A percentile compares a stretch with the other conserved stretches of the same genome.
Conservation (phyloP, 2,797 vertebrate genomes). For the Sternotherus odoratus region DNA sequence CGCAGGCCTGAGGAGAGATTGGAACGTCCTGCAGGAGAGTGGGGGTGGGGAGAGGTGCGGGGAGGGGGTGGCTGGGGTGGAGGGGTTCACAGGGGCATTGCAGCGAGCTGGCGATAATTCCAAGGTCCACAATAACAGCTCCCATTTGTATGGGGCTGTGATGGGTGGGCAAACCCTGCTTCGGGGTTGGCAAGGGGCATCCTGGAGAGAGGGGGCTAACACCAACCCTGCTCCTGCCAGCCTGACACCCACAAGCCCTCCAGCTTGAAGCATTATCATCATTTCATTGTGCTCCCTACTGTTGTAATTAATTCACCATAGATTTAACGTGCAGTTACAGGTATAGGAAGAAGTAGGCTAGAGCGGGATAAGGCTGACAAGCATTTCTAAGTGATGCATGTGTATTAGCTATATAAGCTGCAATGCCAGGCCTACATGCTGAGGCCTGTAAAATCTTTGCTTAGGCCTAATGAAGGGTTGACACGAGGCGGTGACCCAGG, state of each 20-base stretch:
- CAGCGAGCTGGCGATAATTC: background rate
- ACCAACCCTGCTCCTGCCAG: background rate
- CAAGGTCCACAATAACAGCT: background rate
- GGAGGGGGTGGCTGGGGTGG: background rate
- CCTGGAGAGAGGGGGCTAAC: rapidly evolving
- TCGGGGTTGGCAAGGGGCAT: background rate
- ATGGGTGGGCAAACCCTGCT: background rate
- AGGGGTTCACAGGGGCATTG: background rate
- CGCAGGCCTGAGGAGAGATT: background rate
- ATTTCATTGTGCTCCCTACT: background rate
- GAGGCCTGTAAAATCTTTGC: background rate
- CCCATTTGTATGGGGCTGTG: background rate
- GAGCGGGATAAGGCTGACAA: background rate
- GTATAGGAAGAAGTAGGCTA: background rate
- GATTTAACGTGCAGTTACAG: background rate
- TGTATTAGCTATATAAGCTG: background rate
- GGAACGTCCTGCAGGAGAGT: background rate
- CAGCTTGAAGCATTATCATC: background rate
- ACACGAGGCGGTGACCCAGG: background rate
- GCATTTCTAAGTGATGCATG: background rate
- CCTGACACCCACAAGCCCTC: background rate
- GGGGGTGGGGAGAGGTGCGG: background rate
- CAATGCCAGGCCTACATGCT: background rate
- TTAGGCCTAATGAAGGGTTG: background rate
- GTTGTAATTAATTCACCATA: background rate